Evolutionary conservation across 1,140 invertebrate genomes (phyloP).

Genomic region (Phortica variegata): DNA sequence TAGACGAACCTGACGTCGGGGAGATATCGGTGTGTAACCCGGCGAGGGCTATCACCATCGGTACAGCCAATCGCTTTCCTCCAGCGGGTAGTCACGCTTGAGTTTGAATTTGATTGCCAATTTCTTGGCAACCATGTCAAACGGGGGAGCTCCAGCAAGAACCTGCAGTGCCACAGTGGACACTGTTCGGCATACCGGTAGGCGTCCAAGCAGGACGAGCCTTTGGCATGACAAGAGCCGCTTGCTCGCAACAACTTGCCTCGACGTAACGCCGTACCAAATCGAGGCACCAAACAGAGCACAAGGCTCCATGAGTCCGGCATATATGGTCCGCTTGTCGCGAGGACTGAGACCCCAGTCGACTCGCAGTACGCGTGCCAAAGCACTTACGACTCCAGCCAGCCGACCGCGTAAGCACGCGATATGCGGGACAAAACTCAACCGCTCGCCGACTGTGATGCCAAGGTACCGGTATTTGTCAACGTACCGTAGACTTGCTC

Average conservation of each 20-base stretch:
- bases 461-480: background rate
- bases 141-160: conserved; percentile 18
- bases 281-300: background rate
- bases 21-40: conserved; percentile 7
- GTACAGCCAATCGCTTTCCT: background rate
- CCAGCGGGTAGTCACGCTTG: background rate
- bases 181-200: conserved; percentile 21
- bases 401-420: no score
- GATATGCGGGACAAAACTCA: background rate
- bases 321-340: background rate
- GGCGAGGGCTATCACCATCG: conserved; percentile 7
- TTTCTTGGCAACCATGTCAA: conserved; percentile 17
- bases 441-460: background rate
- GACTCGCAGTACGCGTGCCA: background rate
- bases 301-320: background rate
- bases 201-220: conserved; percentile 11
- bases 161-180: conserved; percentile 25
- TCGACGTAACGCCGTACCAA: background rate
- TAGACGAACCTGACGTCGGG: conserved; percentile 3
- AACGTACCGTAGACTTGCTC: background rate
- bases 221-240: conserved; percentile 20
- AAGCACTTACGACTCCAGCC: no score
- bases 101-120: conserved; percentile 4
- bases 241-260: background rate
- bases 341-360: background rate